Evolutionary conservation across 2,888 invertebrate species (phyloP), one percentile per base, ranked within the genome.

Genomic region (Protophormia terraenovae): DNA sequence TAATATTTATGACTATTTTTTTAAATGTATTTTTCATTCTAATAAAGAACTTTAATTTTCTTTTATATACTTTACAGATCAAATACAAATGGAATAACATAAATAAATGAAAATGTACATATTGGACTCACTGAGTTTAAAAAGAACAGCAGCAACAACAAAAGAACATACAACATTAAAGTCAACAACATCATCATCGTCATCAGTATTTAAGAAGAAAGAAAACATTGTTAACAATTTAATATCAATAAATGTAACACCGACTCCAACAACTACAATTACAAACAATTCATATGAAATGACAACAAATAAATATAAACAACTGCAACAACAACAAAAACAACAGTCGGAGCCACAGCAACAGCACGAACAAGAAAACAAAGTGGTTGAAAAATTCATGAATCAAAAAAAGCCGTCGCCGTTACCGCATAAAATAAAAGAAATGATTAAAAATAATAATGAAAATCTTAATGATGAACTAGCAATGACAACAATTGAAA

Each of bases 101-200:
- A 29, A 24, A 53, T 8, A 14, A 67, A 76, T 60, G 38, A 78
- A 72, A 67, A 88, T 88, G 87, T 83, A 86, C 22, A 83, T 86
- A 55, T 78, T 88, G 72, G 87, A 88, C 55, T 83, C 87, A 38
- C 78, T 88, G 62, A 87, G 86, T 75, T 82, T 88, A 50, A 79
- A 85, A 47, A 53, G 83, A 50, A 24, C 45, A 62, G 45, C 80
- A 38, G n/a, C 75, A 71, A 27, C 1, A 38, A 27, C 16, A 3
- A 35, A 71, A 32, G 47, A 41, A 41, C 58, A 60, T 60, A 29
- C 41, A 41, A 67, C 10, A 32, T 64, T 62, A 45, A 55, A 38
- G 14, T 16, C 77, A 62, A 47, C 35, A 73, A 50, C n/a, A 19
- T 45, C 50, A 7, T 38, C 35, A 16, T 24, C 19, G n/a, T 16